These are phyloP conservation scores for Timema cristinae DNA, from an alignment of 2,888 invertebrate genomes.

Conservation along the genomic window DNA sequence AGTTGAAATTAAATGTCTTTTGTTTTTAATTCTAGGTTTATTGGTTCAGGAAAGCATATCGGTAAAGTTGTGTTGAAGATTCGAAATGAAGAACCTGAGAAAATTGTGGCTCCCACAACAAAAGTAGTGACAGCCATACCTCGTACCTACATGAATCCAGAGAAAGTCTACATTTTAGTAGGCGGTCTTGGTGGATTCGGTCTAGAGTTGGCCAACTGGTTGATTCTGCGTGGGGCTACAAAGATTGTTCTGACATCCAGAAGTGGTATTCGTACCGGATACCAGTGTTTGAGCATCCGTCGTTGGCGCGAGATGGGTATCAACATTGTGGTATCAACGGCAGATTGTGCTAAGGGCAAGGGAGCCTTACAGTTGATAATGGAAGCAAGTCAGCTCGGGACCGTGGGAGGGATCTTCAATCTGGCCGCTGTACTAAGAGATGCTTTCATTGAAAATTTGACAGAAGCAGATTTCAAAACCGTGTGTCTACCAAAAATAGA, in stretches of 20 bases:
- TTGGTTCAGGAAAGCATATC: constrained; percentile 97
- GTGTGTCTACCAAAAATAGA: constrained; percentile 80
- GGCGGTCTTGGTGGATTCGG: constrained; percentile 95
- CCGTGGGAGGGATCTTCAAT: constrained; percentile 88
- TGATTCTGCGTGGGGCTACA: constrained; percentile 81
- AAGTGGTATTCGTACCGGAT: constrained; percentile 85
- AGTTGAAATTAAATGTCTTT: no score
- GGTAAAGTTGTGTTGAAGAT: constrained; percentile 94
- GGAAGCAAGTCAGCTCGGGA: constrained; percentile 59
- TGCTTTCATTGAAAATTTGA: constrained; percentile 82
- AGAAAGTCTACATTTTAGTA: constrained; percentile 29
- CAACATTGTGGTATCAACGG: constrained; percentile 59
- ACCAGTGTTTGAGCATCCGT: constrained; percentile 81
- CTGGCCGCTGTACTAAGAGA: constrained; percentile 87
- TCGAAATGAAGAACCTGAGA: constrained; percentile 67
- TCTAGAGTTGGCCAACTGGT: constrained; percentile 87
- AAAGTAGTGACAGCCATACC: constrained; percentile 76
- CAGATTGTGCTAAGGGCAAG: constrained; percentile 56
- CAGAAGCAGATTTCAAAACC: constrained; percentile 70
- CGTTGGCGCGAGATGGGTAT: constrained; percentile 62
- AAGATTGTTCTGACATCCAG: constrained; percentile 83
- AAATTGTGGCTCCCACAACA: constrained; percentile 46
- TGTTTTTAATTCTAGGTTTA: constrained; percentile 48
- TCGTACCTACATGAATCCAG: constrained; percentile 63
- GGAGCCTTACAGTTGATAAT: constrained; percentile 62